Base-by-base conservation (phyloP, 2,113 vertebrate genomes). In the Accipiter cooperii region DNA sequence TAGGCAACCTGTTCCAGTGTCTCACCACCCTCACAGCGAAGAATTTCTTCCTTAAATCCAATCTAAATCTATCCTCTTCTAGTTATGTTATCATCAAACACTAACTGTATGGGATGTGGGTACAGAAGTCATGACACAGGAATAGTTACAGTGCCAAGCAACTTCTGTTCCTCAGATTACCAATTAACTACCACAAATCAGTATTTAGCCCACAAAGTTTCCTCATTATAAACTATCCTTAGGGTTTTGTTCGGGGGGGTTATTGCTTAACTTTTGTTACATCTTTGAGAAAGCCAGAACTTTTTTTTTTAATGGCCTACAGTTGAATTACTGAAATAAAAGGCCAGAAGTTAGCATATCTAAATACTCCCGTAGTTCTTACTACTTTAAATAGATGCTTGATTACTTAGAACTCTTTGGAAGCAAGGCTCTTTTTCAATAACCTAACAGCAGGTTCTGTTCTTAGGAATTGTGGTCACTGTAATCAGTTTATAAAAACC, bases 21-120 rank as follows among this genome's bases (percentile, higher is more conserved):
- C 29, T 86, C 7, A 0, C 0, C 14, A 10, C 16, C 22, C 58
- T 57, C 19, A 12, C 14, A 29, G 14, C 2, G 2, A 64, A 52
- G 6, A 5, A 34, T 7, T 70, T 34, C 31, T 26, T 55, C 49
- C 40, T 17, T 12, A 22, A 0, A 25, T 10, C 15, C 18, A 3
- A 28, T 8, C 9, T 19, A 52, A 25, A 25, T 33, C 28, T 20
- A 8, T 21, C 13, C 46, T 51, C 5, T 13, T n/a, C 40, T 0
- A 61, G 21, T 40, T 44, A 47, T 7, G 46, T 14, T 31, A 31
- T 7, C 12, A 16, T 58, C 66, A 78, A 60, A 58, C 38, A 18
- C 29, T 15, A 11, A 21, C 15, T 1, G 16, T 26, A 26, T 8
- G 17, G 28, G n/a, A 31, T 17, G 12, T 22, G 47, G 21, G 31